Evolutionary conservation across 2,888 invertebrate species (phyloP), one percentile per base, ranked within the genome.

Genomic region (Gordius sp.): DNA sequence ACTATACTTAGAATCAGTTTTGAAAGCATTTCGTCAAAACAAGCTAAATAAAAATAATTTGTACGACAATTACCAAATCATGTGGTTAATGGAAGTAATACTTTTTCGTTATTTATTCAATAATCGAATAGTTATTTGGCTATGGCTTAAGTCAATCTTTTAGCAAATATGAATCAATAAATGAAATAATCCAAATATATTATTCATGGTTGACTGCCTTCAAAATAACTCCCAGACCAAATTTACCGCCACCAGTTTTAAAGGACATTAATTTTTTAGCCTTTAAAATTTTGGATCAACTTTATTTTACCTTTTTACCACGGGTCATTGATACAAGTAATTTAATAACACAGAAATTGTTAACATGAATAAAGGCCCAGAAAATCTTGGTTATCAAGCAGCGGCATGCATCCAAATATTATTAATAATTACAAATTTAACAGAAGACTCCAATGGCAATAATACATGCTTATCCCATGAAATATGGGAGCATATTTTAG

Each of bases 301-400:
- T 47, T 23, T 47, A 47, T 20, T n/a, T 18, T 20, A 23, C 23
- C 47, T 47, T 47, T 47, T 47, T 47, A 23, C 13, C 47, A 8
- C 47, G 47, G 23, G 20, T 20, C 23, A 47, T n/a, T 20, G 47
- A 47, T 47, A n/a, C 47, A 23, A 47, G 47, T 47, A 47, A n/a
- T 47, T 33, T 33, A 33, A 33, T 13, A 33, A 33, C 8, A 33
- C 8, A 33, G 39, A 33, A 33, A 33, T 13, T 33, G 39, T n/a
- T n/a, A 13, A 33, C 8, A 33, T 47, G 20, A 20, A 47, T 47
- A 20, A 8, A 4, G 47, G 8, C 47, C 4, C 47, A 4, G 47
- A 47, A 47, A 47, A 47, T 47, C 4, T 47, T 13, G 47, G 47
- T n/a, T 47, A 47, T 47, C 47, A 47, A 47, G 47, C 47, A 8